phyloP scores from a whole-genome alignment of 2,113 vertebrate genomes.

The Caranx melampygus region DNA sequence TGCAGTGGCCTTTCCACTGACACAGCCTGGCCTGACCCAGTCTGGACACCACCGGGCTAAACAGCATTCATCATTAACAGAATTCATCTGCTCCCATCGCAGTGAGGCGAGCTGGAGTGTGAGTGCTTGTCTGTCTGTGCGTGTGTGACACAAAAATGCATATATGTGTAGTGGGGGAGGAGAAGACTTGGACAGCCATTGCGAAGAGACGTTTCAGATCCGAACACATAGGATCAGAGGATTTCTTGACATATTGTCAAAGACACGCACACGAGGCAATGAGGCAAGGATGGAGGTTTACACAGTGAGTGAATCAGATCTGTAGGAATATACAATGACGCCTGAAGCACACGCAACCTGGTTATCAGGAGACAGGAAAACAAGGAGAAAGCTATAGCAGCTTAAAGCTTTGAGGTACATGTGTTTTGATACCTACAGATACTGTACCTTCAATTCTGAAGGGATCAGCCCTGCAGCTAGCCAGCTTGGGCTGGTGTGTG shows the following conservation, averaged over 20 bases:
- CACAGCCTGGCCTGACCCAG: conserved; percentile 53
- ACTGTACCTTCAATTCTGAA: conserved; percentile 1
- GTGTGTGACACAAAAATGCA: background rate
- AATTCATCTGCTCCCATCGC: conserved; percentile 5
- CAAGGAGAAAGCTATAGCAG: background rate
- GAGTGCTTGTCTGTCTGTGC: background rate
- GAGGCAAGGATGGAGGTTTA: conserved; percentile 44
- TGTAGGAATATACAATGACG: conserved; percentile 37
- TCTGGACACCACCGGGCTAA: conserved; percentile 50
- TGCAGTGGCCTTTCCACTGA: conserved; percentile 68
- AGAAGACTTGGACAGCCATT: background rate
- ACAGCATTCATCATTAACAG: conserved; percentile 51
- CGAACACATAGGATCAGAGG: conserved; percentile 33
- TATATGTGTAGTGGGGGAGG: too few relatives aligned
- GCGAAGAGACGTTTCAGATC: conserved; percentile 33
- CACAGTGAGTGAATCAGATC: conserved; percentile 31
- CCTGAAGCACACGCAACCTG: conserved; percentile 5
- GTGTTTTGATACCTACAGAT: conserved; percentile 13
- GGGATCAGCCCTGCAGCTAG: background rate
- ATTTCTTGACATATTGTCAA: conserved; percentile 29
- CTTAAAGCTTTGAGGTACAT: conserved; percentile 18
- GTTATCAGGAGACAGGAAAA: conserved; percentile 20
- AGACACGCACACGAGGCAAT: conserved; percentile 23
- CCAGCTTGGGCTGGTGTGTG: background rate
- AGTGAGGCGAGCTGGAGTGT: background rate